Evolutionary conservation across 1,140 invertebrate species (phyloP).

Genomic region (Temnothorax curvispinosus): DNA sequence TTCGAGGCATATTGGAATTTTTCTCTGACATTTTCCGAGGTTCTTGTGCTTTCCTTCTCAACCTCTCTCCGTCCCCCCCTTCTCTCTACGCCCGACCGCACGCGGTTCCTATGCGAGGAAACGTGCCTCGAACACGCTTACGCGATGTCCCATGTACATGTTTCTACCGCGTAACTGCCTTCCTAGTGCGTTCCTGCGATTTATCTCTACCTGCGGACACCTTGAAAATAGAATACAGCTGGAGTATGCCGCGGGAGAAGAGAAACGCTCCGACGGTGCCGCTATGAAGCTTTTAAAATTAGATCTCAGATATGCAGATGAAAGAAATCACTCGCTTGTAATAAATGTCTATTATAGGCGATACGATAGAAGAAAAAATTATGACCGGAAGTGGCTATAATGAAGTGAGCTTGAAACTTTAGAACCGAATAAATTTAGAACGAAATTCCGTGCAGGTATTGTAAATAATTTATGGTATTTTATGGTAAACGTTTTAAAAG

Average conservation of each 20-base stretch:
- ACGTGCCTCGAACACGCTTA: constrained; percentile 68
- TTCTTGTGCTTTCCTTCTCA: constrained; percentile 50
- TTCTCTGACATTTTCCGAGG: constrained; percentile 70
- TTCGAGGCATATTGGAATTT: constrained; percentile 81
- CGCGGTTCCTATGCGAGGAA: constrained; percentile 48
- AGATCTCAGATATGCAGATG: constrained; percentile 10
- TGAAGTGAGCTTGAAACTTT: neutral
- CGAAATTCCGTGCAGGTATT: neutral
- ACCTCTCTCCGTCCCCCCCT: neutral
- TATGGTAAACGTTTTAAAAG: neutral
- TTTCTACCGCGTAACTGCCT: constrained; percentile 59
- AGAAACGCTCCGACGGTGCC: constrained; percentile 3
- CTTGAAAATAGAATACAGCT: constrained; percentile 62
- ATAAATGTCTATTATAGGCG: constrained; percentile 11
- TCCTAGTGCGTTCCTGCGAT: constrained; percentile 64
- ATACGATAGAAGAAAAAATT: neutral
- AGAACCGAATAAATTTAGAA: constrained; percentile 5
- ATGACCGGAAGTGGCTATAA: constrained; percentile 1
- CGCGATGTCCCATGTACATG: constrained; percentile 67
- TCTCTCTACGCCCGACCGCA: neutral
- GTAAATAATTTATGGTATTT: neutral
- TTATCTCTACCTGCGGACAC: constrained; percentile 64
- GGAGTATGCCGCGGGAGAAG: constrained; percentile 31
- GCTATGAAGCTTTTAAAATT: constrained; percentile 1
- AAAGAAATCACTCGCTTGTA: constrained; percentile 33